phyloP scores from a whole-genome alignment of 2,113 vertebrate genomes.

The Zootoca vivipara region DNA sequence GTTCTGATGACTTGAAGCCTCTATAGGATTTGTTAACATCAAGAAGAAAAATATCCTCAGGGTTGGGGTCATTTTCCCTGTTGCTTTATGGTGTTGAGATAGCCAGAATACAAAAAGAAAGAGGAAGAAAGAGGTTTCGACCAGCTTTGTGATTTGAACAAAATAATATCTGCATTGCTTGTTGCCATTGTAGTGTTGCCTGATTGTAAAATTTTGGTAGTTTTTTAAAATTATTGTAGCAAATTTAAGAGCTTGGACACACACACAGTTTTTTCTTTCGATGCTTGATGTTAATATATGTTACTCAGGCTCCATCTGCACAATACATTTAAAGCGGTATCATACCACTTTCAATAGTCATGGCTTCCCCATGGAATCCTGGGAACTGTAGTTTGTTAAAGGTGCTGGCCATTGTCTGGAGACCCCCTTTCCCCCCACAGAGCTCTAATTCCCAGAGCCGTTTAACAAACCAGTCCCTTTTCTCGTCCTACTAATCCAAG shows the following conservation, averaged over 20 bases:
- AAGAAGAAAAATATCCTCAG: conserved; percentile 51
- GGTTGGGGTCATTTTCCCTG: conserved; percentile 62
- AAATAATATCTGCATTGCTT: neutral
- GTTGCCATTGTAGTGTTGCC: neutral
- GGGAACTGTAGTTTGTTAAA: too few species aligned
- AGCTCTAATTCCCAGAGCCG: too few species aligned
- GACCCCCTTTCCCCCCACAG: too few species aligned
- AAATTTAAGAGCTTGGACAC: neutral
- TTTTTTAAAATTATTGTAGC: neutral
- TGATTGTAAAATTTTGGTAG: neutral
- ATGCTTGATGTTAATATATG: neutral
- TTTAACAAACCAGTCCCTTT: too few species aligned
- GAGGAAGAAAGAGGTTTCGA: neutral
- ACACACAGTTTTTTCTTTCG: neutral
- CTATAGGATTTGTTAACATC: conserved; percentile 53
- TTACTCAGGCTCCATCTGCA: neutral
- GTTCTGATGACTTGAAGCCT: conserved; percentile 21
- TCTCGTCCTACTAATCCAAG: too few species aligned
- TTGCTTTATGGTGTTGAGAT: conserved; percentile 39
- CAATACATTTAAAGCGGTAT: too few species aligned
- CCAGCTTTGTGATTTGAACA: neutral
- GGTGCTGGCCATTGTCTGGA: too few species aligned
- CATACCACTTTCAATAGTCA: too few species aligned
- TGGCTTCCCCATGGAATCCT: too few species aligned
- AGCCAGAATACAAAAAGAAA: conserved; percentile 42